Evolutionary conservation across 2,797 vertebrate species (phyloP), one percentile per base, ranked within the genome.

Genomic region (Myoxocephalus aenaeus): DNA sequence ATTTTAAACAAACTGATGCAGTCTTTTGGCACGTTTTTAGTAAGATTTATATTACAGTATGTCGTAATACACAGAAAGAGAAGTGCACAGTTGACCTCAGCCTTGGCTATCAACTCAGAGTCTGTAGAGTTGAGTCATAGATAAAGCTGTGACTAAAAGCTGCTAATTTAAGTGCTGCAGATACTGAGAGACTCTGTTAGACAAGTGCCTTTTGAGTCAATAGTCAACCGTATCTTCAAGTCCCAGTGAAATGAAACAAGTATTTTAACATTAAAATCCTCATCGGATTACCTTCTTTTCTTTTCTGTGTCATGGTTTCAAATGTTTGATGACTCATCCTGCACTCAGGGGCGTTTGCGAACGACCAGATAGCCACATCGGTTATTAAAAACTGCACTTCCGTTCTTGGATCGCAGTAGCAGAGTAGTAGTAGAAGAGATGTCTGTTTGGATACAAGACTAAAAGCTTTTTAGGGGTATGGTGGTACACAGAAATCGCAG

Each of bases 71-170:
- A 72, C 1, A n/a, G 53, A 80, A 34, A 77, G 62, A 77, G 58
- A 86, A 78, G 65, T 51, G 69, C 61, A 56, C 59, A 62, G 71
- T 70, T 83, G 82, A 90, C 84, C 79, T 83, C 81, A 73, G 72
- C 77, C 73, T 67, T 79, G 51, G 62, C 85, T 73, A 79, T 86
- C 82, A 77, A 75, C 82, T 85, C 79, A 66, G 71, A 86, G 56
- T 18, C 74, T 80, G 77, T 75, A 57, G 73, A 79, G 74, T 77
- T 87, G 89, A 90, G 83, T 93, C 90, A 93, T 78, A 86, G 65
- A 73, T 48, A 83, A 69, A 87, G 76, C 87, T 82, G 81, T 91
- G 90, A 92, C 85, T 93, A 89, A 92, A 91, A 91, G 89, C 92
- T 91, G 74, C 84, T 90, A 81, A 91, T 91, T 89, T 87, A 75